Conservation (phyloP, 2,888 invertebrate genomes). For the Myopa testacea region DNA sequence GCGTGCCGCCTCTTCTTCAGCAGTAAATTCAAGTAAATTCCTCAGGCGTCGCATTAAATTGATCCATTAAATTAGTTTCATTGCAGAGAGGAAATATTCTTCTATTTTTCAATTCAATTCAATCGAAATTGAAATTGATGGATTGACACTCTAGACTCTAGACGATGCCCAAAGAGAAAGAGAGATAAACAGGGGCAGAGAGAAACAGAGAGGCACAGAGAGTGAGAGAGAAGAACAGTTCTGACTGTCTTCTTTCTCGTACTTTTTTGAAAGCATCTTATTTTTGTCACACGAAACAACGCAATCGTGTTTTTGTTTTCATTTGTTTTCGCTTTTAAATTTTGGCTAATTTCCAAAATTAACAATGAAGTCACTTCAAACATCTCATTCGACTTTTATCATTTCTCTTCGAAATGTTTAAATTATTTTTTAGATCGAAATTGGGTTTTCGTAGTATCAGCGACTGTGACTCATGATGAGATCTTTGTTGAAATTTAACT, state of each 20-base stretch:
- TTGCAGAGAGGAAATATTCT: not conserved
- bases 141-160: not conserved
- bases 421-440: too few relatives aligned
- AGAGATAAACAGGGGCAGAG: too few relatives aligned
- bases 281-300: not conserved
- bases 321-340: not conserved
- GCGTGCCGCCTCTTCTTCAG: constrained; percentile 12
- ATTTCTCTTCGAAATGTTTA: not conserved
- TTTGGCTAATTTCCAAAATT: constrained; percentile 15
- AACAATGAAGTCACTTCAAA: constrained; percentile 11
- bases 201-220: not conserved
- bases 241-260: not conserved
- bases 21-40: constrained; percentile 15
- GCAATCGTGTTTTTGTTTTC: not conserved
- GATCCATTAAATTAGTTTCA: not conserved
- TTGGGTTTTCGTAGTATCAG: too few relatives aligned
- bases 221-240: not conserved
- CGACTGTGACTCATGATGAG: too few relatives aligned
- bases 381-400: not conserved
- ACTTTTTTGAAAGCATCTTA: not conserved
- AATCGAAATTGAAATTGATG: constrained; percentile 20
- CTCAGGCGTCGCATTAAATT: not conserved
- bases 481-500: too few relatives aligned
- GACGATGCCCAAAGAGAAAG: not conserved
- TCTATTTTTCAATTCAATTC: constrained; percentile 1